Evolutionary conservation across 2,888 invertebrate species (phyloP), one percentile per base, ranked within the genome.

Genomic region (Mythimna ferrago): DNA sequence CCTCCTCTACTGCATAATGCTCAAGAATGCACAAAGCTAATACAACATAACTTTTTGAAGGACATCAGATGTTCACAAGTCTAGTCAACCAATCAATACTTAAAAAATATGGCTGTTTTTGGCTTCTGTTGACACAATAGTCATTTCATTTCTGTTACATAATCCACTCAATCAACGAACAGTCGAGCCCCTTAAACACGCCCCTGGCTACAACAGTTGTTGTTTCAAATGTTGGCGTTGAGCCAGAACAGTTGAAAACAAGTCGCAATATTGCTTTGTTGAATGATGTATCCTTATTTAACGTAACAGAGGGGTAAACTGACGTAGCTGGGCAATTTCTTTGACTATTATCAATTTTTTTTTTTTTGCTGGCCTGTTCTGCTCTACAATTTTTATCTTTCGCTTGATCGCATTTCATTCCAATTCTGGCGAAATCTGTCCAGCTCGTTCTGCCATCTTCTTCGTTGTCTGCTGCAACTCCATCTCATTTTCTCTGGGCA

Each of bases 1-100:
- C 99, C 98, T 62, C 98, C 97, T 65, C 97, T 99, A 44, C 98
- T 98, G 98, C 94, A 90, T 66, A 92, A 86, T 81, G 95, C 91
- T 79, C 97, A 99, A 89, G 98, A 98, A 41, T 41, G 11, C 9
- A 6, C 44, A 48, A 48, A 48, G 14, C 14, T 44, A 44, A 44
- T 44, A 48, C 48, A 48, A 48, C 16, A 48, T 1, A 48, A 2
- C 19, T 48, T 48, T 48, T 48, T 48, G 48, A 48, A 48, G 6
- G 6, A 48, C 48, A 48, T 48, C 48, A 48, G 2, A 6, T 16
- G 2, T 48, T 56, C 19, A 19, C 21, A 14, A 56, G 19, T 48
- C 1, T 32, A 44, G 4, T 2, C 7, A 54, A 32, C 4, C 21
- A 54, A 26, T 32, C 16, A 14, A 44, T 54, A n/a, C 4, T 7